A percentile compares a stretch with the other conserved stretches of the same genome.
Evolutionary conservation across 64 coral and sea anemone species (phyloP).

Genomic region (Montipora cactus): DNA sequence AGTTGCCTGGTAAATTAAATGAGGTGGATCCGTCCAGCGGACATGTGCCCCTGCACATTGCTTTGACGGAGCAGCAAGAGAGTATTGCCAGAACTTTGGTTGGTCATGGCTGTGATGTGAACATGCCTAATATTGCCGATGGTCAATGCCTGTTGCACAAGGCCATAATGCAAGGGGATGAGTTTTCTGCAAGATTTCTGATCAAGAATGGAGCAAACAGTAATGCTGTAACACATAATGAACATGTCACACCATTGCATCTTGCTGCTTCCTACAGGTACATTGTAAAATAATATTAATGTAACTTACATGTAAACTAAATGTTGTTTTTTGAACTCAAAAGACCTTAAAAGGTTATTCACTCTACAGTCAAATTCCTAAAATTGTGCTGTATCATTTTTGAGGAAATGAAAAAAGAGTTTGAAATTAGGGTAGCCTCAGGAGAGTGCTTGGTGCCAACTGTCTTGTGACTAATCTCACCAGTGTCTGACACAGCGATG

Average conservation of each 20-base stretch:
- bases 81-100: conserved; percentile 92
- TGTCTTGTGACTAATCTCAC: too few relatives aligned
- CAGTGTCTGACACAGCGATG: too few relatives aligned
- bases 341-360: too few relatives aligned
- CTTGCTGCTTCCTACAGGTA: conserved; percentile 94
- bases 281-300: neutral
- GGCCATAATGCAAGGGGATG: conserved; percentile 83
- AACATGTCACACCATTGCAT: conserved; percentile 90
- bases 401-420: too few relatives aligned
- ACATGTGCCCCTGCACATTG: conserved; percentile 86
- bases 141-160: conserved; percentile 91
- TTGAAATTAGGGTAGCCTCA: too few relatives aligned
- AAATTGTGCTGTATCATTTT: too few relatives aligned
- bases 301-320: too few relatives aligned
- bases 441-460: too few relatives aligned
- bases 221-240: conserved; percentile 82
- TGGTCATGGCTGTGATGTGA: conserved; percentile 89
- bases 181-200: conserved; percentile 91
- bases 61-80: conserved; percentile 87
- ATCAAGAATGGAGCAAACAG: conserved; percentile 91
- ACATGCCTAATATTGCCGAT: conserved; percentile 71
- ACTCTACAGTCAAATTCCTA: too few relatives aligned
- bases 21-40: conserved; percentile 93
- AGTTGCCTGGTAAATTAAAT: conserved; percentile 92
- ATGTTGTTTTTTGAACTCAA: too few relatives aligned